These are phyloP conservation scores for Myathropa florea DNA, from an alignment of 2,888 invertebrate genomes.

Conservation along the genomic window DNA sequence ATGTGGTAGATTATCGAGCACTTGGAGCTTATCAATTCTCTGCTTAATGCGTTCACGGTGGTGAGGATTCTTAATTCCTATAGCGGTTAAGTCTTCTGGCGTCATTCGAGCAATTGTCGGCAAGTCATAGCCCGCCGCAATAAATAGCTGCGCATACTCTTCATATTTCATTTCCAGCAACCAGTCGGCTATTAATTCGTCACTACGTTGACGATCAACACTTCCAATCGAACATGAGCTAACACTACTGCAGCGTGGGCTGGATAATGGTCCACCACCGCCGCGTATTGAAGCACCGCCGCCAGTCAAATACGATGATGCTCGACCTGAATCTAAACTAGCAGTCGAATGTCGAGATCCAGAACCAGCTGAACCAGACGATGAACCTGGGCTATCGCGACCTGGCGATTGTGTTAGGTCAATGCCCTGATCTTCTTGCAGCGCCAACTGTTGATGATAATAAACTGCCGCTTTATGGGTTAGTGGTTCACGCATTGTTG, in stretches of 20 bases:
- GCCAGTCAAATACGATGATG: slow-evolving; percentile 87
- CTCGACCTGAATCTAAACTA: slow-evolving; percentile 92
- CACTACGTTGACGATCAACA: slow-evolving; percentile 89
- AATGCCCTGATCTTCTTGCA: slow-evolving; percentile 93
- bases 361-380: slow-evolving; percentile 92
- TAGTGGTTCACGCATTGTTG: slow-evolving; percentile 83
- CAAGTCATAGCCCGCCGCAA: slow-evolving; percentile 98
- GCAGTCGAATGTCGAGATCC: slow-evolving; percentile 95
- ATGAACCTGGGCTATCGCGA: slow-evolving; percentile 95
- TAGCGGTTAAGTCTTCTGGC: slow-evolving; percentile 94
- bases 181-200: slow-evolving; percentile 98
- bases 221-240: slow-evolving; percentile 89
- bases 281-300: slow-evolving; percentile 78
- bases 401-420: slow-evolving; percentile 95
- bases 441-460: slow-evolving; percentile 90
- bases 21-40: slow-evolving; percentile 96
- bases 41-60: slow-evolving; percentile 97
- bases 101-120: slow-evolving; percentile 99
- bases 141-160: slow-evolving; percentile 96
- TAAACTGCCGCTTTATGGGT: slow-evolving; percentile 89
- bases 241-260: slow-evolving; percentile 86
- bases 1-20: slow-evolving; percentile 97
- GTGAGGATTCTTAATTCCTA: slow-evolving; percentile 97
- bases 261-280: slow-evolving; percentile 81
- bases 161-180: slow-evolving; percentile 95